Percentiles rank a stretch among this genome's conserved stretches.
Evolutionary conservation across 1,140 invertebrate genomes (phyloP).

Genomic region (Zaprionus africanus): DNA sequence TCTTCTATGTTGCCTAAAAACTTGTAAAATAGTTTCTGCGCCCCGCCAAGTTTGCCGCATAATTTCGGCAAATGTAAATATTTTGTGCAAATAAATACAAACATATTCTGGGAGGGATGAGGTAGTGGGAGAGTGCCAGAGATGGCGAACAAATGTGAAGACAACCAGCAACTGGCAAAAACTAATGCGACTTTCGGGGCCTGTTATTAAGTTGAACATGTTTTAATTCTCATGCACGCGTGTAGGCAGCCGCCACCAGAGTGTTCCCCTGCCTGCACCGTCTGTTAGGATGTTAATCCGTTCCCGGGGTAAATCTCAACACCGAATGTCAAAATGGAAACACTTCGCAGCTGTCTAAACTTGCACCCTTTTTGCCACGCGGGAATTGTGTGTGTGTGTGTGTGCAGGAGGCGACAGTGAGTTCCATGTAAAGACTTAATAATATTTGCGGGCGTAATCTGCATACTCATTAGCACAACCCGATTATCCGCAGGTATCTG

Average conservation of each 20-base stretch:
- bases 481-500: not conserved
- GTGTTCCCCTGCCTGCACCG: not conserved
- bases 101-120: conserved; percentile 16
- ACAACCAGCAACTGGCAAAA: conserved; percentile 49
- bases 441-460: conserved; percentile 44
- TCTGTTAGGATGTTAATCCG: conserved; percentile 9
- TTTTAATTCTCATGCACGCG: conserved; percentile 73
- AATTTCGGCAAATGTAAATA: conserved; percentile 75
- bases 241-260: not conserved
- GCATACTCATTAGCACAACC: conserved; percentile 29
- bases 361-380: conserved; percentile 34
- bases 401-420: conserved; percentile 39
- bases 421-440: conserved; percentile 66
- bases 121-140: not conserved
- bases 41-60: conserved; percentile 62
- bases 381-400: conserved; percentile 41
- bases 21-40: conserved; percentile 71
- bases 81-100: conserved; percentile 65
- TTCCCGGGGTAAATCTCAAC: conserved; percentile 46
- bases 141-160: conserved; percentile 30
- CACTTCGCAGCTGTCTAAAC: conserved; percentile 19
- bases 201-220: conserved; percentile 80
- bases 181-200: conserved; percentile 75
- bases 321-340: conserved; percentile 38
- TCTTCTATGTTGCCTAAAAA: conserved; percentile 64